These are phyloP conservation scores for Meghimatium bilineatum DNA, from an alignment of 2,888 invertebrate species.

Conservation along the genomic window DNA sequence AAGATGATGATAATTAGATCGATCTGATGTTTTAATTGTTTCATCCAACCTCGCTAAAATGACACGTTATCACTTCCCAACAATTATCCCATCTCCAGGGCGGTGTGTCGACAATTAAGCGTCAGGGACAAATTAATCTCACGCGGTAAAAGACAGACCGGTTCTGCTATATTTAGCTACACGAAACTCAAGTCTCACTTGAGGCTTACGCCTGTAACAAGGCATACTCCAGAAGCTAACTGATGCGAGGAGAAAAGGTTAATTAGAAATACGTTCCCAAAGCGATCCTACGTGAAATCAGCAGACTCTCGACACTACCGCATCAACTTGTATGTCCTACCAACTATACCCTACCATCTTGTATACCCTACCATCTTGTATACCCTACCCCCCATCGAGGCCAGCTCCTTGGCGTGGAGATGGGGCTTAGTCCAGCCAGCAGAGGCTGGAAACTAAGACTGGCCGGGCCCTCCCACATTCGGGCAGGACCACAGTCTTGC, in stretches of 20 bases:
- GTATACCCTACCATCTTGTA: no score
- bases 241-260: neutral
- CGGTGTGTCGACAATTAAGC: constrained; percentile 22
- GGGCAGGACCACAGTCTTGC: no score
- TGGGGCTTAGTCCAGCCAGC: no score
- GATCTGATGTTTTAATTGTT: constrained; percentile 30
- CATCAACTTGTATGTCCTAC: no score
- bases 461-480: no score
- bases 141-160: neutral
- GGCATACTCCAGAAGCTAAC: neutral
- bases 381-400: no score
- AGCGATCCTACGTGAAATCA: no score
- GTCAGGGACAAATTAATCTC: constrained; percentile 6
- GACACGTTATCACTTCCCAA: constrained; percentile 24
- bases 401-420: no score
- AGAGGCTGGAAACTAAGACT: no score
- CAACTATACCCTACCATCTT: no score
- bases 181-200: neutral
- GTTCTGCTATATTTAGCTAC: neutral
- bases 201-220: neutral
- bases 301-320: no score
- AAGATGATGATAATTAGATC: constrained; percentile 15
- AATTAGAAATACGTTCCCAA: neutral
- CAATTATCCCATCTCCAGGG: constrained; percentile 23
- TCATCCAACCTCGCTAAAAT: constrained; percentile 10